These are phyloP conservation scores for Promerops cafer DNA, from an alignment of 2,113 vertebrate species.

Conservation along the genomic window DNA sequence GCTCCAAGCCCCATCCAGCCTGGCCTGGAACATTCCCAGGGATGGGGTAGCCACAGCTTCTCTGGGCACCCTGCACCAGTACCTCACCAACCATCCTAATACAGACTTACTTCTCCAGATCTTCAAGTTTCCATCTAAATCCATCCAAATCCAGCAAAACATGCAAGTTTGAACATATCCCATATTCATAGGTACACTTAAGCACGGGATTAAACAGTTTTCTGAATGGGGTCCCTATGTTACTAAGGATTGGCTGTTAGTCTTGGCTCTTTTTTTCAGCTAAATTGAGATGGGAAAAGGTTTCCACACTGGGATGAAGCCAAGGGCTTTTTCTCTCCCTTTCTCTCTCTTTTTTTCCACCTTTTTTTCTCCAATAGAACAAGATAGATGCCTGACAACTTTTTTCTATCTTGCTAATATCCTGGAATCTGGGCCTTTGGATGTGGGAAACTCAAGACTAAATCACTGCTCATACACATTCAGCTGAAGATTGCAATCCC, in stretches of 20 bases:
- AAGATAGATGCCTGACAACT: neutral
- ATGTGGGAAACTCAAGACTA: neutral
- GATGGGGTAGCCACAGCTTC: neutral
- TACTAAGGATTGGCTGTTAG: constrained; percentile 4
- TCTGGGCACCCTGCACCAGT: neutral
- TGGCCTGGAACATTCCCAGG: neutral
- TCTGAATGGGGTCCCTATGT: neutral
- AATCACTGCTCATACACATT: neutral
- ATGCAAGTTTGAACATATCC: neutral
- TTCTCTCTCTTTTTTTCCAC: neutral
- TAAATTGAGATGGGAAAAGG: constrained; percentile 26
- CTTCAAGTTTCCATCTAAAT: constrained; percentile 1
- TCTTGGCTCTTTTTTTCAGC: constrained; percentile 25
- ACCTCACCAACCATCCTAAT: neutral
- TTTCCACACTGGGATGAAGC: neutral
- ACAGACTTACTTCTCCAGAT: neutral
- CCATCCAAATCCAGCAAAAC: neutral
- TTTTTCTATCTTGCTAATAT: neutral
- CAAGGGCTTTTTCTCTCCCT: neutral
- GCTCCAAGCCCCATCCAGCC: neutral
- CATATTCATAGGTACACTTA: constrained; percentile 12
- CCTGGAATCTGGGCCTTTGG: neutral
- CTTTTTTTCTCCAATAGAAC: neutral
- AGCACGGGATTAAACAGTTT: constrained; percentile 14
- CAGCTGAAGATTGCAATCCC: neutral